phyloP scores from a whole-genome alignment of 2,888 invertebrate genomes.

The Luperina testacea region DNA sequence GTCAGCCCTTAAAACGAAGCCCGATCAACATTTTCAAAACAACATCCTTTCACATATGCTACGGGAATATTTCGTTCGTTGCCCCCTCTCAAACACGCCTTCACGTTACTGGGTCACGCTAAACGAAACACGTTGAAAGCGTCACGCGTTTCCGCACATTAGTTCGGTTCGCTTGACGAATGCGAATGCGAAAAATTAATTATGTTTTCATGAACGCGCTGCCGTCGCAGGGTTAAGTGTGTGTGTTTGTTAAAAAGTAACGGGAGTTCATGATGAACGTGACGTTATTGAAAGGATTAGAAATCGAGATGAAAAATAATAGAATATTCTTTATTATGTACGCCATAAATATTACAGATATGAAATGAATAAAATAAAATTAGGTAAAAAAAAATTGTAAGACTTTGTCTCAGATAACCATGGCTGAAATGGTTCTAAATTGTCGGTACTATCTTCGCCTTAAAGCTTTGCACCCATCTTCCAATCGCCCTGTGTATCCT shows the following conservation, averaged over 20 bases:
- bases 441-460: no score
- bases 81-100: slow-evolving; percentile 9
- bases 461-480: no score
- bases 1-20: slow-evolving; percentile 12
- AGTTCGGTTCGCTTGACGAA: slow-evolving; percentile 38
- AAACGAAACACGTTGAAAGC: slow-evolving; percentile 47
- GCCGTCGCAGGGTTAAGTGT: slow-evolving; percentile 18
- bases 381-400: no score
- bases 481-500: no score
- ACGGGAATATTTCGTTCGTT: slow-evolving; percentile 27
- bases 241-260: neutral
- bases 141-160: slow-evolving; percentile 51
- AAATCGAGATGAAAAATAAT: neutral
- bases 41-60: slow-evolving; percentile 10
- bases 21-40: slow-evolving; percentile 7
- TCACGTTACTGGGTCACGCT: slow-evolving; percentile 55
- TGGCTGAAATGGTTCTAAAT: no score
- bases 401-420: no score
- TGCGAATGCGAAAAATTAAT: slow-evolving; percentile 32
- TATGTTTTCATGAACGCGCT: slow-evolving; percentile 6
- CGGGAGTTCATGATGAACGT: neutral
- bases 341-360: no score
- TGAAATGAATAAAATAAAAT: no score
- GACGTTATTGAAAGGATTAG: neutral
- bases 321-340: neutral